Percentiles rank a stretch among this genome's conserved stretches.
phyloP scores from a whole-genome alignment of 2,888 invertebrate genomes.

The Aphidius colemani region DNA sequence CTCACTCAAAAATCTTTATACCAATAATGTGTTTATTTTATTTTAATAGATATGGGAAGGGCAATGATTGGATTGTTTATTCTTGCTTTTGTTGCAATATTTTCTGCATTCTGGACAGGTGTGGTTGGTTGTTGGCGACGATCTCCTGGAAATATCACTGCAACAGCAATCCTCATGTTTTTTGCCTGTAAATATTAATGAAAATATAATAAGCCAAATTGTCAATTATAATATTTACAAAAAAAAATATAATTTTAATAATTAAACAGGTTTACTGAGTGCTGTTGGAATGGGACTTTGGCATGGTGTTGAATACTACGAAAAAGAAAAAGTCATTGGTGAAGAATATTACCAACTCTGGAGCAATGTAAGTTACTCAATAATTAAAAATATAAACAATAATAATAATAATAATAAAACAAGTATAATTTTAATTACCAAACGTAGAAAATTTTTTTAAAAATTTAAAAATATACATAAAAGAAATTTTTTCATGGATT shows the following conservation, averaged over 20 bases:
- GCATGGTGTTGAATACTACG: constrained; percentile 95
- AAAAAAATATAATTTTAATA: not conserved
- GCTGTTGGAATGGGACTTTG: constrained; percentile 95
- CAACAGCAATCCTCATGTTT: constrained; percentile 88
- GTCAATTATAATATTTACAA: constrained; percentile 11
- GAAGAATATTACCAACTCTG: constrained; percentile 92
- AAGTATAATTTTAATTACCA: too few relatives aligned
- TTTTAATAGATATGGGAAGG: constrained; percentile 77
- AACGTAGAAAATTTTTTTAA: too few relatives aligned
- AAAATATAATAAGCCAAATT: constrained; percentile 8
- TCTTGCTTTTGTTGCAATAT: constrained; percentile 87
- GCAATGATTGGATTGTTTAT: constrained; percentile 93
- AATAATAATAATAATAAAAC: too few relatives aligned
- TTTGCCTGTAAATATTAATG: constrained; percentile 69
- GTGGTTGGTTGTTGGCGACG: constrained; percentile 96
- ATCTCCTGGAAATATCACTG: constrained; percentile 90
- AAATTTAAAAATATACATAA: too few relatives aligned
- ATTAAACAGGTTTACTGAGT: constrained; percentile 75
- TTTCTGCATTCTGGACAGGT: constrained; percentile 94
- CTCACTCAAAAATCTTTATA: too few relatives aligned
- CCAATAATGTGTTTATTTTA: too few relatives aligned
- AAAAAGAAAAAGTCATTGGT: constrained; percentile 91
- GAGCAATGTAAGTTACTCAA: constrained; percentile 74
- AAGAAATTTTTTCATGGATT: too few relatives aligned
- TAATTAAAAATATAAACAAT: too few relatives aligned